Base-by-base conservation (phyloP, 2,888 invertebrate genomes). In the Meandrusa payeni region DNA sequence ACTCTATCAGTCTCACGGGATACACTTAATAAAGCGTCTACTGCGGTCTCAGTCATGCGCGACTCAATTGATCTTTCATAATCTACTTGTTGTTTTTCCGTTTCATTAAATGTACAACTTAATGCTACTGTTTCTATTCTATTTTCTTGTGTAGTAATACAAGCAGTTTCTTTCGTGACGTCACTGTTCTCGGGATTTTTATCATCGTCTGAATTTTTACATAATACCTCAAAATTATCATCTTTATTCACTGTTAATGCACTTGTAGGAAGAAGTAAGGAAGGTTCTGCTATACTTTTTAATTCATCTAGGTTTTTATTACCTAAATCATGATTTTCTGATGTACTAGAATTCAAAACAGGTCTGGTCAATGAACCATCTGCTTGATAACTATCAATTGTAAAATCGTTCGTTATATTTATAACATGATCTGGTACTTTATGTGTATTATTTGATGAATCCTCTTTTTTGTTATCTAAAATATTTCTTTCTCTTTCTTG, bases 1-100 rank as follows among this genome's bases (percentile, higher is more conserved):
- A 86, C 83, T 58, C 82, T 64, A 46, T 87, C 86, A 26, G 78
- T 54, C 47, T 87, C 85, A 50, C 83, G 66, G 2, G 86, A 85
- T 1, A 85, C 86, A 55, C 82, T 83, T 33, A 86, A 55, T 43
- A 86, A 69, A 26, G 83, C 83, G 48, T 86, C 86, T n/a, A 87
- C 86, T 7, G 86, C 86, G 1, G 82, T 83, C 7, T 82, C 80
- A 56, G 73, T 83, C 74, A 83, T 75, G 45, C 60, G 77, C 3
- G 70, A 64, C 47, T 69, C 55, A 31, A 56, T 51, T 28, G 55
- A 15, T 47, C 59, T 55, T 19, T 65, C 56, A 32, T 54, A 55
- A 6, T 26, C 15, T 31, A 42, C 28, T 34, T 46, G 27, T 12
- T 31, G 28, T 22, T 12, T 26, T 19, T 13, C 32, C 34, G 36